These are phyloP conservation scores for Rhagophthalmus giganteus DNA, from an alignment of 2,888 invertebrate species.

Conservation along the genomic window DNA sequence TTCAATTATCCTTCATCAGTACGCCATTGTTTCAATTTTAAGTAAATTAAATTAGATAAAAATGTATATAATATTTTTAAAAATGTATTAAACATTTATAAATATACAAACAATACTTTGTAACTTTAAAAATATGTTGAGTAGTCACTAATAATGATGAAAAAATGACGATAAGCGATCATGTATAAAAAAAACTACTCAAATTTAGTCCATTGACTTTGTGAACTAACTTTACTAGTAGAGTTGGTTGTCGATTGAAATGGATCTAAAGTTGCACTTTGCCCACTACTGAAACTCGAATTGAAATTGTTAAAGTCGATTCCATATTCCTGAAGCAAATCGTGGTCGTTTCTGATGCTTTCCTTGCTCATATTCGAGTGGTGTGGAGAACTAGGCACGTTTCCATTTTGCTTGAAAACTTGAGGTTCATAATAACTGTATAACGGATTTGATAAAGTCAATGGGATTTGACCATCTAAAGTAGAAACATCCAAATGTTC, in stretches of 20 bases:
- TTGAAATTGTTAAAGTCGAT: conserved; percentile 64
- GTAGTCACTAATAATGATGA: conserved; percentile 4
- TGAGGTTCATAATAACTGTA: conserved; percentile 52
- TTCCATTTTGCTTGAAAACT: conserved; percentile 53
- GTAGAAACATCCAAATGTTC: conserved; percentile 19
- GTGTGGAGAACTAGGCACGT: conserved; percentile 58
- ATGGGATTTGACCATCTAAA: conserved; percentile 43
- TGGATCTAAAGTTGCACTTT: conserved; percentile 46
- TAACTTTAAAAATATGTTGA: conserved; percentile 9
- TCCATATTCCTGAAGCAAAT: conserved; percentile 73
- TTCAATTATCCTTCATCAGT: conserved; percentile 16
- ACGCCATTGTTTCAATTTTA: conserved; percentile 9
- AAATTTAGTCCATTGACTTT: conserved; percentile 65
- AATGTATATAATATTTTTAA: conserved; percentile 1
- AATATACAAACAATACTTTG: conserved; percentile 16
- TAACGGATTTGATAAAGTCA: conserved; percentile 58
- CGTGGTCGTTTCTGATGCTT: conserved; percentile 60
- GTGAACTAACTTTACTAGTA: conserved; percentile 56
- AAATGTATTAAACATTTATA: conserved; percentile 6
- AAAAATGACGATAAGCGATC: background rate
- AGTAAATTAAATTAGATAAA: conserved; percentile 1
- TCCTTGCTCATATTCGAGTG: conserved; percentile 45
- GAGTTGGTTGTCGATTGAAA: conserved; percentile 49
- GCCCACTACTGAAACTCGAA: conserved; percentile 49
- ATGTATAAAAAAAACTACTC: conserved; percentile 47